Conservation (phyloP, 2,113 vertebrate genomes). For the Nicator chloris region DNA sequence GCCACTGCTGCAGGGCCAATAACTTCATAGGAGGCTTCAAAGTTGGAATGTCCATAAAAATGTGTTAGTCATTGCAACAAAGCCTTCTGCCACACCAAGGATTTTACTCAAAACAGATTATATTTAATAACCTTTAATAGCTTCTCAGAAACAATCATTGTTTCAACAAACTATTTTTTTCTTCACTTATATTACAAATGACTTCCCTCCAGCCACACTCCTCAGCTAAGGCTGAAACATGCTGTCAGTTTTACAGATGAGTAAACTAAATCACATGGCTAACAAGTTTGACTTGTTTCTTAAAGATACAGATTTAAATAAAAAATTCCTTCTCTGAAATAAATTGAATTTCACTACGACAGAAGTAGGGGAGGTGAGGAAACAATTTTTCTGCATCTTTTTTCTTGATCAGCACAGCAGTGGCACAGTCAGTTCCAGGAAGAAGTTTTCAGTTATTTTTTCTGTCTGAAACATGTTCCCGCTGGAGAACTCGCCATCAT, state of each 20-base stretch:
- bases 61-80: conserved; percentile 17
- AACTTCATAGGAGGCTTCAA: conserved; percentile 27
- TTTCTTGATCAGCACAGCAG: not conserved
- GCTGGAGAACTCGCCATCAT: not conserved
- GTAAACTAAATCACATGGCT: not conserved
- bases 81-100: not conserved
- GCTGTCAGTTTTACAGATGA: not conserved
- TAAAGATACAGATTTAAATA: not conserved
- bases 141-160: not conserved
- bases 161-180: not conserved
- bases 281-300: not conserved
- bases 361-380: not conserved
- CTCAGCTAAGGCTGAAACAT: not conserved
- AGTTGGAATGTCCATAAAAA: conserved; percentile 37
- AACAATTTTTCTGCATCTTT: not conserved
- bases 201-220: not conserved
- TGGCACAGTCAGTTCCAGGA: not conserved
- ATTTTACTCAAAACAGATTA: not conserved
- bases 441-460: not conserved
- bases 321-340: not conserved
- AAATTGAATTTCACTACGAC: not conserved
- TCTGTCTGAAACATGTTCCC: not conserved
- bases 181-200: not conserved
- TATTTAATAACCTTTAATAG: not conserved
- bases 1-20: not conserved